phyloP scores from a whole-genome alignment of 1,140 invertebrate genomes.

The Ips nitidus region DNA sequence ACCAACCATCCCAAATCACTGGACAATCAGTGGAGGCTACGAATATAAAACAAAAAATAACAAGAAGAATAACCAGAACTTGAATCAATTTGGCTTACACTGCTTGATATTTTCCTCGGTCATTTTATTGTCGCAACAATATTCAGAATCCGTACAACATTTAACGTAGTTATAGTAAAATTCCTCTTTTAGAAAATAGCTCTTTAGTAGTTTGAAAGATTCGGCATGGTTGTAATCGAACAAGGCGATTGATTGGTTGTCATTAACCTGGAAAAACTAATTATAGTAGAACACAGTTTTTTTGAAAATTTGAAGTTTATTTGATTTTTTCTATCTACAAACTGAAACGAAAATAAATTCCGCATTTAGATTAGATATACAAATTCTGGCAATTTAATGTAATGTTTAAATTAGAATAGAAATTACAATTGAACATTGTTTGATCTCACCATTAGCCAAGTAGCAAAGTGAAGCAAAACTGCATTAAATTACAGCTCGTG shows the following conservation, averaged over 20 bases:
- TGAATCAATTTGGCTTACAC: slow-evolving; percentile 25
- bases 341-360: too few relatives aligned
- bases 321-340: too few relatives aligned
- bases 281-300: too few relatives aligned
- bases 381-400: too few relatives aligned
- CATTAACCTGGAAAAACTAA: too few relatives aligned
- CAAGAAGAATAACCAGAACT: too few relatives aligned
- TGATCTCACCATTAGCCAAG: background rate
- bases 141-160: slow-evolving; percentile 38
- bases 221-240: slow-evolving; percentile 38
- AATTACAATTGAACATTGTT: too few relatives aligned
- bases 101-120: slow-evolving; percentile 33
- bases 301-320: too few relatives aligned
- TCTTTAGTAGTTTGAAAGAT: slow-evolving; percentile 25
- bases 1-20: slow-evolving; percentile 59
- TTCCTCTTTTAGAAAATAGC: slow-evolving; percentile 33
- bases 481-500: too few relatives aligned
- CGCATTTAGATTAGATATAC: too few relatives aligned
- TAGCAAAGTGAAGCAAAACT: slow-evolving; percentile 11
- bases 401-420: too few relatives aligned
- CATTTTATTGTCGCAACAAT: slow-evolving; percentile 41
- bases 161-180: slow-evolving; percentile 39
- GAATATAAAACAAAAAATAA: background rate
- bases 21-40: slow-evolving; percentile 49
- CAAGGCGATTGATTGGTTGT: slow-evolving; percentile 22